Conservation (phyloP, 2,113 vertebrate genomes). For the Rhinichthys klamathensis region DNA sequence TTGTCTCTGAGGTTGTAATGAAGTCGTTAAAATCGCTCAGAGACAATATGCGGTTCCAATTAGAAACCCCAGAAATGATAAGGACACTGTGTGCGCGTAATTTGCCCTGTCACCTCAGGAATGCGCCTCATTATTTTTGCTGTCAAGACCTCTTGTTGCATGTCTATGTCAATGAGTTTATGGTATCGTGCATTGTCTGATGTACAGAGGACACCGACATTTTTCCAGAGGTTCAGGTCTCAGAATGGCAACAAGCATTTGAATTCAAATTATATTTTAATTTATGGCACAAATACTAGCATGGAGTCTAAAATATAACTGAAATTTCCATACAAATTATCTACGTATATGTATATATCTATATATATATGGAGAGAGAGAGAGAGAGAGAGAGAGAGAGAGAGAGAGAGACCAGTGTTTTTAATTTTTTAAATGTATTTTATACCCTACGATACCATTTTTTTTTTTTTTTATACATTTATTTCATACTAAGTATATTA, state of each 20-base stretch:
- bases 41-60: slow-evolving; percentile 69
- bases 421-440: not conserved
- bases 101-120: slow-evolving; percentile 68
- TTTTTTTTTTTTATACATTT: no score
- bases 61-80: slow-evolving; percentile 68
- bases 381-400: not conserved
- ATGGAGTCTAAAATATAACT: not conserved
- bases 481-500: no score
- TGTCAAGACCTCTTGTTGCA: slow-evolving; percentile 32
- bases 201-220: not conserved
- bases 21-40: slow-evolving; percentile 73
- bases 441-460: no score
- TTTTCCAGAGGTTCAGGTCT: not conserved
- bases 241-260: not conserved
- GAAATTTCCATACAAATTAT: not conserved
- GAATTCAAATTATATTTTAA: not conserved
- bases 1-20: slow-evolving; percentile 72
- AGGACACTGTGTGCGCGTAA: slow-evolving; percentile 71
- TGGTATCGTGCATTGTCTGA: slow-evolving; percentile 21
- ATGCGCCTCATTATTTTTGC: slow-evolving; percentile 45
- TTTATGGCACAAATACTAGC: no score
- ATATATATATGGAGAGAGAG: not conserved
- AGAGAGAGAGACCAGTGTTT: not conserved
- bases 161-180: slow-evolving; percentile 42
- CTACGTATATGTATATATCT: no score